Evolutionary conservation across 2,888 invertebrate species (phyloP).

Genomic region (Athetis lepigone): DNA sequence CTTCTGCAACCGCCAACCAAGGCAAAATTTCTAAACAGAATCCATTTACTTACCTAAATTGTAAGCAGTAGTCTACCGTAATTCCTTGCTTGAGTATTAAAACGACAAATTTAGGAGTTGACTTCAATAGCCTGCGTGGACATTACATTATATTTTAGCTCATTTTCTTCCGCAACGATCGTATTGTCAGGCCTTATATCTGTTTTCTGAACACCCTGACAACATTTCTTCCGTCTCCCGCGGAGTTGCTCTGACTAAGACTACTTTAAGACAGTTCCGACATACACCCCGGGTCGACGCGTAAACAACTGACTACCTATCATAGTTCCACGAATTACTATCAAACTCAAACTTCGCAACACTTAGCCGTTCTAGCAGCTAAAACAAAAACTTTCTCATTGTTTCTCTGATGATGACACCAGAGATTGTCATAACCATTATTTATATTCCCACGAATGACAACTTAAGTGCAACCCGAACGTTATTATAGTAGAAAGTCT

Average conservation of each 20-base stretch:
- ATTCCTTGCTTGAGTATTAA: not conserved
- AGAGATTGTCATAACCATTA: slow-evolving; percentile 78
- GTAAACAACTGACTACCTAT: slow-evolving; percentile 15
- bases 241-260: slow-evolving; percentile 25
- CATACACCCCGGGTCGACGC: slow-evolving; percentile 36
- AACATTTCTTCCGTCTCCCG: slow-evolving; percentile 38
- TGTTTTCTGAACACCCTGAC: slow-evolving; percentile 37
- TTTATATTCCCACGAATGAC: slow-evolving; percentile 88
- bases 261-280: slow-evolving; percentile 42
- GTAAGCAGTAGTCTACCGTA: too few relatives aligned
- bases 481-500: slow-evolving; percentile 86
- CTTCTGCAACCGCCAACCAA: too few relatives aligned
- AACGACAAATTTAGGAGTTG: not conserved
- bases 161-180: slow-evolving; percentile 25
- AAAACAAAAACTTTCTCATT: slow-evolving; percentile 74
- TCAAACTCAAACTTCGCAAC: slow-evolving; percentile 9
- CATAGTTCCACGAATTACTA: slow-evolving; percentile 11
- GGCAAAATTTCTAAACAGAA: too few relatives aligned
- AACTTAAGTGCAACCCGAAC: slow-evolving; percentile 81
- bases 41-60: too few relatives aligned
- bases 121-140: not conserved
- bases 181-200: slow-evolving; percentile 31
- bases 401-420: slow-evolving; percentile 77
- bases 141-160: not conserved
- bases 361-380: slow-evolving; percentile 37